phyloP scores from a whole-genome alignment of 2,113 vertebrate genomes.

The Indicator indicator region DNA sequence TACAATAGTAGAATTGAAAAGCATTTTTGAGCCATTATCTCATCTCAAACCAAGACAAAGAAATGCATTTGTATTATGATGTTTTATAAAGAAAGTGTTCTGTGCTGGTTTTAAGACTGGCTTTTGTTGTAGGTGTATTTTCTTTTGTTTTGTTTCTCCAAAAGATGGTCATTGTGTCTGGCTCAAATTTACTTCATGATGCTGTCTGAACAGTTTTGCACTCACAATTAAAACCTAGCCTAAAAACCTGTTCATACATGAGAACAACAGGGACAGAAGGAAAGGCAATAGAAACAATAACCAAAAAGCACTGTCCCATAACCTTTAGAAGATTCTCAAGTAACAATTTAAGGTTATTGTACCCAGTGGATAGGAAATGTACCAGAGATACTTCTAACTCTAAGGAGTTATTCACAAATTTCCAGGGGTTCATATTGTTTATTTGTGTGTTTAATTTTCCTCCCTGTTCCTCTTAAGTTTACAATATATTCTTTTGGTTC shows the following conservation, averaged over 20 bases:
- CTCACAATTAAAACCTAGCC: not conserved
- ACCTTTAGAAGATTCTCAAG: not conserved
- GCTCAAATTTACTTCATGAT: not conserved
- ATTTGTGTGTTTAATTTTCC: not conserved
- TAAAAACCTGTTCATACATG: not conserved
- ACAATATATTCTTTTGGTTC: not conserved
- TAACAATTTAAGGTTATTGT: not conserved
- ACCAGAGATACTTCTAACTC: not conserved
- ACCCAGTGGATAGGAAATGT: not conserved
- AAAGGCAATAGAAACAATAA: not conserved
- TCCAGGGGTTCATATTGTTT: not conserved
- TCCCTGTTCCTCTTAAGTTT: not conserved
- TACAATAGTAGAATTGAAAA: not conserved
- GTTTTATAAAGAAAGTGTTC: not conserved
- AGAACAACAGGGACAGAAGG: not conserved
- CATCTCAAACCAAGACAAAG: not conserved
- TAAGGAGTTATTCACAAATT: not conserved
- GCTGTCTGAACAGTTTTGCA: not conserved
- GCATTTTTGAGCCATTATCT: not conserved
- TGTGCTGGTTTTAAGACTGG: not conserved
- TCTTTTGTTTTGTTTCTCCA: not conserved
- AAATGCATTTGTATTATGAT: not conserved
- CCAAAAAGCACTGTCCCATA: not conserved
- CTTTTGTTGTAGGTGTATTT: not conserved
- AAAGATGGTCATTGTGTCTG: fast-evolving